phyloP scores from a whole-genome alignment of 2,797 vertebrate species.

The Dendrocincla fuliginosa region DNA sequence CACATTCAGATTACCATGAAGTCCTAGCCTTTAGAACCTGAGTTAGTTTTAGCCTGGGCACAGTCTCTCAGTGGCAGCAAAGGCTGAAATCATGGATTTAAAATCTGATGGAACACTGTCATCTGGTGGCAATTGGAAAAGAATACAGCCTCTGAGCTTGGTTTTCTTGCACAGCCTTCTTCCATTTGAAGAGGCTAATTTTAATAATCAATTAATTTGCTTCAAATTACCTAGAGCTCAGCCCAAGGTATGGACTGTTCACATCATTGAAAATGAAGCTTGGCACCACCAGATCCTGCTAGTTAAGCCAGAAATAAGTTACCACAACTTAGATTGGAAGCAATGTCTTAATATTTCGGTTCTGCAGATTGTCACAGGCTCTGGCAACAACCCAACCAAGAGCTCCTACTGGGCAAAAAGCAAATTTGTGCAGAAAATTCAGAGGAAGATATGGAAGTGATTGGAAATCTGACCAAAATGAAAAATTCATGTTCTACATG shows the following conservation, averaged over 20 bases:
- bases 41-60: background rate
- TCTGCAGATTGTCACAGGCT: background rate
- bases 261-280: background rate
- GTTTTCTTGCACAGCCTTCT: background rate
- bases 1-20: background rate
- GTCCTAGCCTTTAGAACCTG: background rate
- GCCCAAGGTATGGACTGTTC: background rate
- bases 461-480: background rate
- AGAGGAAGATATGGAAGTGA: background rate
- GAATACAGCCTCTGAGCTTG: background rate
- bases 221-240: background rate
- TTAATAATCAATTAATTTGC: background rate
- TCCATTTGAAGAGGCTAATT: background rate
- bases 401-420: background rate
- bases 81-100: background rate
- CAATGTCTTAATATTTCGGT: background rate
- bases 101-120: slow-evolving; percentile 39
- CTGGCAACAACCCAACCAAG: background rate
- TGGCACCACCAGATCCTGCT: background rate
- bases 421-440: background rate
- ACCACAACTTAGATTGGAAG: background rate
- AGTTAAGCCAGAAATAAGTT: background rate
- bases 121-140: slow-evolving; percentile 29
- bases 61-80: background rate
- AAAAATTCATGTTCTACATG: background rate